Conservation (phyloP, 2,888 invertebrate genomes). For the Elmis aenea region DNA sequence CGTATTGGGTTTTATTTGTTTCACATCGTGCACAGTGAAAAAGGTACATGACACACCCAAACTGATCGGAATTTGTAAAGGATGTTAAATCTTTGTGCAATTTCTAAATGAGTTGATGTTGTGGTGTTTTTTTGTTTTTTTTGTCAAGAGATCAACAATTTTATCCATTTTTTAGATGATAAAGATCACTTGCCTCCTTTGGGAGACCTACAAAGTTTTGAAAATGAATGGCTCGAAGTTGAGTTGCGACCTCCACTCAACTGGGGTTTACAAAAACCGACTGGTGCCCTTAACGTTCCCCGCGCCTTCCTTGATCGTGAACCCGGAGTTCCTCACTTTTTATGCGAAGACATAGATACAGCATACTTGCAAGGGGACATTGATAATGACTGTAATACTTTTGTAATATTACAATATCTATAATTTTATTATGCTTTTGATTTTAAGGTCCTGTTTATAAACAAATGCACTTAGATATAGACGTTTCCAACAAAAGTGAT, state of each 20-base stretch:
- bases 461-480: slow-evolving; percentile 82
- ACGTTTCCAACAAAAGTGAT: slow-evolving; percentile 77
- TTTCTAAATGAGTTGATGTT: no score
- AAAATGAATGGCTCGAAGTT: slow-evolving; percentile 90
- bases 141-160: no score
- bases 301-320: slow-evolving; percentile 39
- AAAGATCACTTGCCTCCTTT: slow-evolving; percentile 62
- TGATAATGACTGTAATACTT: slow-evolving; percentile 35
- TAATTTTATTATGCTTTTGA: slow-evolving; percentile 10
- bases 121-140: no score
- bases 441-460: slow-evolving; percentile 58
- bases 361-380: slow-evolving; percentile 53
- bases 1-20: slow-evolving; percentile 91
- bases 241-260: slow-evolving; percentile 63
- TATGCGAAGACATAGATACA: slow-evolving; percentile 55
- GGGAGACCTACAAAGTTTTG: slow-evolving; percentile 75
- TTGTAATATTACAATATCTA: no score
- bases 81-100: no score
- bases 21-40: slow-evolving; percentile 58
- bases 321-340: slow-evolving; percentile 54
- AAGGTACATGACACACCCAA: no score
- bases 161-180: slow-evolving; percentile 45
- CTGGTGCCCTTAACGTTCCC: slow-evolving; percentile 32
- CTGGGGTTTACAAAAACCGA: slow-evolving; percentile 35
- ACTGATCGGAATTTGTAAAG: no score